These are phyloP conservation scores for Cheirogaleus major DNA, from an alignment of 2,797 vertebrate genomes.

Conservation along the genomic window DNA sequence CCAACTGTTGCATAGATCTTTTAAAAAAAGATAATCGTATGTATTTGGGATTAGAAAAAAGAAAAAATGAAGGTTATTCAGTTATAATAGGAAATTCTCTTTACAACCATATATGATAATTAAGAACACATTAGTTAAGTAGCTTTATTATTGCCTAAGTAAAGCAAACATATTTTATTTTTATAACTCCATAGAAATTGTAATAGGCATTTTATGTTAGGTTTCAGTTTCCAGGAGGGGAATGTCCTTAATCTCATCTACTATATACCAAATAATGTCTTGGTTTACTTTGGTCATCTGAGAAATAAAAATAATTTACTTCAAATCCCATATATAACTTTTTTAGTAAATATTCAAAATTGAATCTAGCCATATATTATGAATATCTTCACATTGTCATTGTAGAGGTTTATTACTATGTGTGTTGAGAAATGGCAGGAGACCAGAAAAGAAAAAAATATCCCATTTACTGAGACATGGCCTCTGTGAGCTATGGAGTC, in stretches of 20 bases:
- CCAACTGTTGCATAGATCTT: not conserved
- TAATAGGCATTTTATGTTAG: constrained; percentile 64
- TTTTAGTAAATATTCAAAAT: constrained; percentile 37
- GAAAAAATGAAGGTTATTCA: not conserved
- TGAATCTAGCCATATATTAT: not conserved
- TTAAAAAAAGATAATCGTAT: not conserved
- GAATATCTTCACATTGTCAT: not conserved
- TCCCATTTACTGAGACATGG: not conserved
- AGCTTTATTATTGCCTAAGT: constrained; percentile 47
- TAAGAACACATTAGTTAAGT: constrained; percentile 63
- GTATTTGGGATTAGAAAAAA: not conserved
- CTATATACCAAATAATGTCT: not conserved
- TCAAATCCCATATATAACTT: not conserved
- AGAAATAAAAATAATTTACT: constrained; percentile 34
- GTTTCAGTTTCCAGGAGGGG: constrained; percentile 53
- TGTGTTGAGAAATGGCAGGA: not conserved
- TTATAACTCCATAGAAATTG: constrained; percentile 49
- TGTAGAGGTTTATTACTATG: not conserved
- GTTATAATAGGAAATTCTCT: constrained; percentile 42
- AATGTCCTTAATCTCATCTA: constrained; percentile 37
- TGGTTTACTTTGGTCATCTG: constrained; percentile 25
- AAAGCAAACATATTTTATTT: constrained; percentile 63
- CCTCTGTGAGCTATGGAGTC: not conserved
- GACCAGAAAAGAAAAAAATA: not conserved
- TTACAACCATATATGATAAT: constrained; percentile 43